phyloP scores from a whole-genome alignment of 2,113 vertebrate species.

The Festucalex cinctus region DNA sequence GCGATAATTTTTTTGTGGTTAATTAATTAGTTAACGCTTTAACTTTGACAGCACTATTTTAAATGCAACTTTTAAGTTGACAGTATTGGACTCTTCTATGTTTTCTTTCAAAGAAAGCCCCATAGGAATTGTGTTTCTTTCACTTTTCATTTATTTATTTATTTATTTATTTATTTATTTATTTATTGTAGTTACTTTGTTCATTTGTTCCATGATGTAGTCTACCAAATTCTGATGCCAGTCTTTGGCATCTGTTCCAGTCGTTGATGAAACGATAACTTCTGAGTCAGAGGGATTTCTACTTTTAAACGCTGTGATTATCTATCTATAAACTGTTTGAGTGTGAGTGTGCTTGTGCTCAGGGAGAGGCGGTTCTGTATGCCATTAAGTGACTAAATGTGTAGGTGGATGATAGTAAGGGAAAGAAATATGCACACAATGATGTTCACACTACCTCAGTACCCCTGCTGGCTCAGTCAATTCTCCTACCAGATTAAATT shows the following conservation, averaged over 20 bases:
- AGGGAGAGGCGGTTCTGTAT: background rate
- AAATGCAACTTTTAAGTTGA: no score
- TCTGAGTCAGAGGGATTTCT: background rate
- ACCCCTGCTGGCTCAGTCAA: conserved; percentile 6
- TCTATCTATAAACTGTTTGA: background rate
- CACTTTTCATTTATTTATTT: no score
- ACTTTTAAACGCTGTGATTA: background rate
- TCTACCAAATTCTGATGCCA: no score
- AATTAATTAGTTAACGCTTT: no score
- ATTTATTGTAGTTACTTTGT: no score
- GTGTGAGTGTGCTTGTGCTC: conserved; percentile 6
- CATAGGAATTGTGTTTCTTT: no score
- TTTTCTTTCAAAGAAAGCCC: no score
- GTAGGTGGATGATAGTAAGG: conserved; percentile 26
- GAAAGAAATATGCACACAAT: background rate
- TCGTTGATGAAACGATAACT: background rate
- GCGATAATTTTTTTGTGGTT: no score
- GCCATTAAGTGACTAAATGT: conserved; percentile 12
- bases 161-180: no score
- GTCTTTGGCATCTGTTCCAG: background rate
- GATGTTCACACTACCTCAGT: background rate
- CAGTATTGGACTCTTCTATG: no score
- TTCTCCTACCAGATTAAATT: conserved; percentile 14
- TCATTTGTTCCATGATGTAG: no score
- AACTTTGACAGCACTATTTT: no score